These are phyloP conservation scores for Anoura caudifer DNA, from an alignment of 2,113 vertebrate species.

Conservation along the genomic window DNA sequence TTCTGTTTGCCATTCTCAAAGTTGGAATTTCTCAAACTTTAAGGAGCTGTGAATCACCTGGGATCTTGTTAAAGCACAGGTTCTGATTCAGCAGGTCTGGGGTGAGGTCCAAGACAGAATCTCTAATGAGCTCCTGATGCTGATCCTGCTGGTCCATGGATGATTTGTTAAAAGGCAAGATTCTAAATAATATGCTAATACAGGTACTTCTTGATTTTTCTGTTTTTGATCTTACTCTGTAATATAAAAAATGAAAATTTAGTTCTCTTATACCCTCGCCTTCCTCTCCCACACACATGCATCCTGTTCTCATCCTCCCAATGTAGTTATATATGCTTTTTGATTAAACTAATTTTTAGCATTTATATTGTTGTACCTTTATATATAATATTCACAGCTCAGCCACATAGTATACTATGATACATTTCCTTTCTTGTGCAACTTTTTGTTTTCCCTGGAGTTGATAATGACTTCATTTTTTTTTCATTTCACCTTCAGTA, in stretches of 20 bases:
- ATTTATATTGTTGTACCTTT: neutral
- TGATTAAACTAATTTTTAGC: neutral
- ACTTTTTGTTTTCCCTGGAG: constrained; percentile 27
- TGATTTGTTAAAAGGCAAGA: neutral
- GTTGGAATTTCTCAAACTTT: neutral
- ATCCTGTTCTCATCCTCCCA: neutral
- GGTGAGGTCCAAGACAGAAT: neutral
- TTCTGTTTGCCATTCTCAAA: neutral
- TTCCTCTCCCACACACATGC: neutral
- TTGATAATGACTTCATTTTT: neutral
- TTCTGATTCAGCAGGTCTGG: neutral
- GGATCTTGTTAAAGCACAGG: neutral
- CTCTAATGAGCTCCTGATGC: neutral
- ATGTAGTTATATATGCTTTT: neutral
- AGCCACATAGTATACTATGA: neutral
- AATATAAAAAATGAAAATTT: neutral
- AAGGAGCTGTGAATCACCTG: neutral
- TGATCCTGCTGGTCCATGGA: neutral
- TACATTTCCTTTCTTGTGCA: neutral
- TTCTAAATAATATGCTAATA: neutral
- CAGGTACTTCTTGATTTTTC: neutral
- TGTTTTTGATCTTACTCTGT: neutral
- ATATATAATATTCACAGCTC: neutral
- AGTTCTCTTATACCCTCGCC: neutral
- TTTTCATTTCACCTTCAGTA: neutral